Base-by-base conservation (phyloP, 1,140 invertebrate genomes). In the Calliphora vicina region DNA sequence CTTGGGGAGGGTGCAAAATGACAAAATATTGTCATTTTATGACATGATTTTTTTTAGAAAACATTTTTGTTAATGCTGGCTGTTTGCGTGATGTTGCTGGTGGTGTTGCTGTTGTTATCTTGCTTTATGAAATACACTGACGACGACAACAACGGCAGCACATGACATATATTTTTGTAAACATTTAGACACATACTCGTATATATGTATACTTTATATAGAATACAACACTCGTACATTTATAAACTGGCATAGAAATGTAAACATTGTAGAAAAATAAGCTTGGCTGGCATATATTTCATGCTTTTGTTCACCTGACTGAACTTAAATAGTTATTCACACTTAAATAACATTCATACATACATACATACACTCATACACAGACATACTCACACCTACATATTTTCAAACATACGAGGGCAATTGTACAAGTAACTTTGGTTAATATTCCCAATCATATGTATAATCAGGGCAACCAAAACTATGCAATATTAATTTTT, bases 1-100 rank as follows among this genome's bases (percentile, higher is more conserved):
- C 35, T 15, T 1, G 45, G 12, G 45, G 12, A 50, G 15, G n/a
- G 61, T 67, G 9, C 9, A 35, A 42, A 25, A 45, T 12, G 42
- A 78, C n/a, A 23, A 78, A 78, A 78, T 78, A 78, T 43, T 78
- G 74, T 78, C 74, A 43, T 27, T 78, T 78, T 78, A 45, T 78
- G 74, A 23, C 74, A 78, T 78, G n/a, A 78, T 78, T 78, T 78
- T 76, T 17, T 43, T 78, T 43, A 35, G 35, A 35, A 35, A 35
- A 57, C n/a, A 57, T 17, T 57, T 57, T 57, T 57, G 50, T 57
- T 35, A 10, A 35, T 35, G 35, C 35, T 57, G 50, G 12, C 50
- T 57, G 50, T n/a, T 57, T 57, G 50, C 15, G 15, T 20, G 73
- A 76, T 42, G 27, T n/a, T 42, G 35, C 15, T 35, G 73, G 13